Evolutionary conservation across 2,888 invertebrate genomes (phyloP), one percentile per base, ranked within the genome.

Genomic region (Girardia tigrina): DNA sequence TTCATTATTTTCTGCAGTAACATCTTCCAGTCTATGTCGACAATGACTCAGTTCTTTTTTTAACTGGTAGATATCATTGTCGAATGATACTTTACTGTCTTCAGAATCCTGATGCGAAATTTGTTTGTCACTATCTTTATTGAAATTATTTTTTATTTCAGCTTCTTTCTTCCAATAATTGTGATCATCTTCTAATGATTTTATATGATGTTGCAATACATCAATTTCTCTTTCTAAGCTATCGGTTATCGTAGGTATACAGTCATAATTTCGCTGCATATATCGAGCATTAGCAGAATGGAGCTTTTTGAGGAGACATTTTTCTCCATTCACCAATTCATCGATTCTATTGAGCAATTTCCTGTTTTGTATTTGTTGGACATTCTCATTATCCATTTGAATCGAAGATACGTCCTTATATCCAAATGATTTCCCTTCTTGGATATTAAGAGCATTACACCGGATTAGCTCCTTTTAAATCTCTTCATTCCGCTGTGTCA

Each of bases 301-400:
- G 6, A 56, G 4, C 23, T 56, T 23, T 56, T n/a, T 56, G 4
- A 56, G 56, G 4, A 56, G n/a, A n/a, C 56, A 56, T 16, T 56
- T 56, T 56, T 56, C 56, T 56, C 56, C 23, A 56, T 56, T n/a
- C n/a, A 56, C 56, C 23, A 56, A 56, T n/a, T 56, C 56, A n/a
- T 56, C 56, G n/a, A 56, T 56, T 56, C 56, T 56, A 2, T n/a
- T 23, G 2, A 56, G n/a, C n/a, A 56, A 56, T 56, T 56, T 56
- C n/a, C 56, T 56, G 23, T 56, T 56, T 56, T 56, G 4, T 56
- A 56, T 56, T 56, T 56, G 20, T 56, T 20, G n/a, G 6, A 16
- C 23, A 16, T 23, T 20, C 6, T 56, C 56, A 16, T 56, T 56
- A n/a, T 56, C 56, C n/a, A 20, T 20, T 56, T 56, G n/a, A 56